Evolutionary conservation across 2,888 invertebrate species (phyloP).

Genomic region (Perizoma flavofasciatum): DNA sequence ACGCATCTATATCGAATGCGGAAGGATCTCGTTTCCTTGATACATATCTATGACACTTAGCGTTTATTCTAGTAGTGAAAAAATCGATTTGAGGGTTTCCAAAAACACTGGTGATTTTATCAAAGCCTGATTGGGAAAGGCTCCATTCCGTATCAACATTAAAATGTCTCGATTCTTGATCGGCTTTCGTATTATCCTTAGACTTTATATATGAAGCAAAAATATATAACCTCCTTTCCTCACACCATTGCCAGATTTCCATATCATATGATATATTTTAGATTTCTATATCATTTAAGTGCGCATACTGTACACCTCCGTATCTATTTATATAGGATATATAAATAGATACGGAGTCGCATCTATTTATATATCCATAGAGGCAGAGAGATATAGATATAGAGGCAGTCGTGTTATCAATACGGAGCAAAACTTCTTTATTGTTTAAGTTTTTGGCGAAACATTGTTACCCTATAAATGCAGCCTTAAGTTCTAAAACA

Average conservation of each 20-base stretch:
- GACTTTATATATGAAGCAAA: constrained; percentile 24
- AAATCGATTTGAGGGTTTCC: not conserved
- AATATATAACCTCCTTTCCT: constrained; percentile 12
- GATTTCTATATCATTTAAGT: constrained; percentile 20
- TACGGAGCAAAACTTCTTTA: constrained; percentile 10
- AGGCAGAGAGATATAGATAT: too few species aligned
- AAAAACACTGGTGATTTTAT: not conserved
- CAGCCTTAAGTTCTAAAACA: constrained; percentile 14
- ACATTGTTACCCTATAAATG: constrained; percentile 17
- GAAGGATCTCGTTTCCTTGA: too few species aligned
- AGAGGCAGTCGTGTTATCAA: constrained; percentile 25
- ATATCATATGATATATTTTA: too few species aligned
- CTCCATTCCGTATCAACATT: constrained; percentile 1
- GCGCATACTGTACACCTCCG: constrained; percentile 20
- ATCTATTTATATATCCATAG: too few species aligned
- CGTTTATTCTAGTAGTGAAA: too few species aligned
- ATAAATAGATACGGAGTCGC: too few species aligned
- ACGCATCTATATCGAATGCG: not conserved
- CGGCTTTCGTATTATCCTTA: constrained; percentile 12
- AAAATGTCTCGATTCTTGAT: not conserved
- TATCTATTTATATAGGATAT: constrained; percentile 4
- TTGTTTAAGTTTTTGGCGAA: constrained; percentile 5
- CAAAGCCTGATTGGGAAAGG: not conserved
- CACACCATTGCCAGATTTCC: constrained; percentile 27
- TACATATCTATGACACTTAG: too few species aligned